These are phyloP conservation scores for Calameuta pallipes DNA, from an alignment of 2,888 invertebrate species.

Conservation along the genomic window DNA sequence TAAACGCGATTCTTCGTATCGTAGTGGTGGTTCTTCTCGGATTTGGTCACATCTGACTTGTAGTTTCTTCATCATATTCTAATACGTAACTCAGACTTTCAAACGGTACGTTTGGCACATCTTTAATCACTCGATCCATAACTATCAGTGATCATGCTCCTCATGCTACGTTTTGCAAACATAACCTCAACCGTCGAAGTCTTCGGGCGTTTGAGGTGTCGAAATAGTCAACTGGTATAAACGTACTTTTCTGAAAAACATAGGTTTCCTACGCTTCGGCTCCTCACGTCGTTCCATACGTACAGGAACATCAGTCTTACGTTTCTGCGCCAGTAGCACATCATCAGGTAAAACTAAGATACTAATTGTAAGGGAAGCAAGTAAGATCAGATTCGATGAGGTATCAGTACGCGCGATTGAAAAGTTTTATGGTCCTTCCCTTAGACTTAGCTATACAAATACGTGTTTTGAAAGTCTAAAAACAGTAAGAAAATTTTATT, in stretches of 20 bases:
- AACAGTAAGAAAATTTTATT: not conserved
- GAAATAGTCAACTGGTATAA: not conserved
- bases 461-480: not conserved
- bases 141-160: not conserved
- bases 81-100: not conserved
- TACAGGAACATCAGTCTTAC: not conserved
- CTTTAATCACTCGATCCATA: not conserved
- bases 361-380: not conserved
- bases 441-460: not conserved
- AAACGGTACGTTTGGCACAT: not conserved
- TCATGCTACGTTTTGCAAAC: not conserved
- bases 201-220: not conserved
- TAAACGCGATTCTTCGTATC: not conserved
- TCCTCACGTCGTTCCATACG: not conserved
- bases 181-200: not conserved
- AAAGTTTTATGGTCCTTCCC: not conserved
- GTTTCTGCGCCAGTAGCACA: not conserved
- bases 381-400: not conserved
- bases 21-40: not conserved
- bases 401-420: not conserved
- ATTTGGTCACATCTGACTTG: not conserved
- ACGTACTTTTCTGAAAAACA: conserved; percentile 10
- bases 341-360: not conserved
- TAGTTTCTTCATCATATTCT: not conserved
- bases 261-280: conserved; percentile 12